A percentile compares a stretch with the other conserved stretches of the same genome.
Conservation (phyloP, 2,797 vertebrate species). For the Odontamblyopus lacepedii region DNA sequence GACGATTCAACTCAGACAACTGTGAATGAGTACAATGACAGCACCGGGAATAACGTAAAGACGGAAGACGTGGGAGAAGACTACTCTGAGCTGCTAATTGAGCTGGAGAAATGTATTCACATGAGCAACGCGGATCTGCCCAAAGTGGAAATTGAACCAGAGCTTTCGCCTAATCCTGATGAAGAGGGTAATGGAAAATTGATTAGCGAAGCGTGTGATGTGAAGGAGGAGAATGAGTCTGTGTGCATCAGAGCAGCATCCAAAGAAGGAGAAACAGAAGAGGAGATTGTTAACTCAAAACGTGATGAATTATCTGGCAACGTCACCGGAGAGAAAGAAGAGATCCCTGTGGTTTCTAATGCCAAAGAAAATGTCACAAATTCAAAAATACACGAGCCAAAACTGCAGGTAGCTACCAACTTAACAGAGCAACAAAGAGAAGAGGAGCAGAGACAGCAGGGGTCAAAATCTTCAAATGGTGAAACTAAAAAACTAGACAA, state of each 20-base stretch:
- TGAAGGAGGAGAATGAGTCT: constrained; percentile 77
- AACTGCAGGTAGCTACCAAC: constrained; percentile 47
- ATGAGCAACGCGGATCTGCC: constrained; percentile 62
- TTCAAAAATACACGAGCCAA: constrained; percentile 48
- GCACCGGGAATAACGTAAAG: constrained; percentile 73
- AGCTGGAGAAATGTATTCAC: constrained; percentile 69
- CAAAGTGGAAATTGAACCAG: constrained; percentile 52
- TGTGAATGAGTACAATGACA: constrained; percentile 36
- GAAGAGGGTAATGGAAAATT: constrained; percentile 54
- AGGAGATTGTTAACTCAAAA: constrained; percentile 39
- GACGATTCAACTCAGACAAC: constrained; percentile 66
- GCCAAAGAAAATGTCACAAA: constrained; percentile 52
- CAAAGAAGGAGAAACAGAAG: constrained; percentile 36
- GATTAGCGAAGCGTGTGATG: constrained; percentile 64
- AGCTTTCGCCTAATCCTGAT: constrained; percentile 43
- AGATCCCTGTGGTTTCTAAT: constrained; percentile 38
- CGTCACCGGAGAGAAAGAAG: constrained; percentile 44
- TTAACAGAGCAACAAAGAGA: constrained; percentile 53
- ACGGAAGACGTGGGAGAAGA: constrained; percentile 76
- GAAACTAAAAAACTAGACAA: constrained; percentile 71
- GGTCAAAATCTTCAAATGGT: constrained; percentile 39
- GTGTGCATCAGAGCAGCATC: constrained; percentile 54
- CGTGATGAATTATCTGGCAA: constrained; percentile 33
- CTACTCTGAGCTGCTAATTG: constrained; percentile 72
- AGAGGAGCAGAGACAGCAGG: constrained; percentile 51